Evolutionary conservation across 2,797 vertebrate genomes (phyloP).

Genomic region (Moxostoma hubbsi): DNA sequence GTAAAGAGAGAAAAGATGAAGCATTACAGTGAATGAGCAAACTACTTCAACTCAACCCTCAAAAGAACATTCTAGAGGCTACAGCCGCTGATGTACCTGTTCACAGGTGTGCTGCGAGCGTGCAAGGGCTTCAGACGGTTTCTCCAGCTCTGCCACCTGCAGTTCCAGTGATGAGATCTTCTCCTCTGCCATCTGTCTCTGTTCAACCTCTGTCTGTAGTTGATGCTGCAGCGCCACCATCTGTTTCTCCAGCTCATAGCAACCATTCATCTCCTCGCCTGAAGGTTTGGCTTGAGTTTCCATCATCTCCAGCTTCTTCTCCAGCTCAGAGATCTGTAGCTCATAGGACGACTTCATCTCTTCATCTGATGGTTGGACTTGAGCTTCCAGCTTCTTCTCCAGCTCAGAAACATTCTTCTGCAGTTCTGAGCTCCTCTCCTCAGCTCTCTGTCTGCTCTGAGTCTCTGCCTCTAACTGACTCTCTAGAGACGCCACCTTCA

Average conservation of each 20-base stretch:
- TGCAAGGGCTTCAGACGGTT: slow-evolving; percentile 50
- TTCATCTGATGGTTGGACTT: slow-evolving; percentile 59
- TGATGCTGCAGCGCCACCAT: slow-evolving; percentile 55
- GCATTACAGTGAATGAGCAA: no score
- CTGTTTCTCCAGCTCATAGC: slow-evolving; percentile 64
- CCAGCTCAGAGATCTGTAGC: neutral
- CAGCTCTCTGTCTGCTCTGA: slow-evolving; percentile 35
- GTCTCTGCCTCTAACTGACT: slow-evolving; percentile 61
- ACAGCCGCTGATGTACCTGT: neutral
- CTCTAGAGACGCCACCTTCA: slow-evolving; percentile 68
- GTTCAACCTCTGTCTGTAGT: slow-evolving; percentile 50
- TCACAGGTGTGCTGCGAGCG: neutral
- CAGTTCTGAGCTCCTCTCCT: slow-evolving; percentile 2
- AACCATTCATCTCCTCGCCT: slow-evolving; percentile 55
- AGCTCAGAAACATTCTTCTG: slow-evolving; percentile 3
- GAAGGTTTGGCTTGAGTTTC: slow-evolving; percentile 54
- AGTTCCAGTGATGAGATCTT: slow-evolving; percentile 53
- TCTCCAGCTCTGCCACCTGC: slow-evolving; percentile 61
- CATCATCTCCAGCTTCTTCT: slow-evolving; percentile 7
- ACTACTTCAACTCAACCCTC: no score
- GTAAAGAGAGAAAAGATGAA: neutral
- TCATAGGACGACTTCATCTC: slow-evolving; percentile 31
- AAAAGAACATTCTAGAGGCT: no score
- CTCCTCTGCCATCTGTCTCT: slow-evolving; percentile 61
- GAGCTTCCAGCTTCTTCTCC: slow-evolving; percentile 36